A percentile compares a stretch with the other conserved stretches of the same genome.
Evolutionary conservation across 2,113 vertebrate genomes (phyloP).

Genomic region (Ceratotherium simum): DNA sequence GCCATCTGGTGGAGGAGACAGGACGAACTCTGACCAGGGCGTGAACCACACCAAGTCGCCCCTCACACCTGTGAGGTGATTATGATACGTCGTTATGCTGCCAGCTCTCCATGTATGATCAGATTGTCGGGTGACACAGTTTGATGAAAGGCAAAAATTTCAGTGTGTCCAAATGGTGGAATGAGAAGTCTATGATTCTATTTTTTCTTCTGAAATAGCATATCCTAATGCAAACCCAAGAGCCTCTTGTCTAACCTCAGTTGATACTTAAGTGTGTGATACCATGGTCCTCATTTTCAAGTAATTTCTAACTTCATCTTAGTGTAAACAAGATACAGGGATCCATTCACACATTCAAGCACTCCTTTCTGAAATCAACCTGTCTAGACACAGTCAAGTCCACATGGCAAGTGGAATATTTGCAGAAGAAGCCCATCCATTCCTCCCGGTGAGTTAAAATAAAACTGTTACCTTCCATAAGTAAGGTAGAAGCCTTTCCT

Average conservation of each 20-base stretch:
- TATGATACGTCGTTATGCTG: accelerated
- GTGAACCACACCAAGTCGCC: accelerated
- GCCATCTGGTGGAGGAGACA: background rate
- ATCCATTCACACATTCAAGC: background rate
- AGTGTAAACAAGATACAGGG: background rate
- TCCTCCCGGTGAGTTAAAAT: constrained; percentile 78
- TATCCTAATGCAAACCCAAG: background rate
- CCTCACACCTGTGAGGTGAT: background rate
- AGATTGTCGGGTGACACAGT: constrained; percentile 46
- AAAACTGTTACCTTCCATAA: background rate
- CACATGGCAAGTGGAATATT: constrained; percentile 76
- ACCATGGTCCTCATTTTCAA: constrained; percentile 68
- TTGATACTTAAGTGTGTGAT: background rate
- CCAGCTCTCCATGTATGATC: background rate
- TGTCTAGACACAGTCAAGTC: constrained; percentile 54
- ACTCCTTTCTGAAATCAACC: background rate
- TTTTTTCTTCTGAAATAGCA: background rate
- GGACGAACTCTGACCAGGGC: background rate
- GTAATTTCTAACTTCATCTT: constrained; percentile 37
- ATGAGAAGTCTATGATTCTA: background rate
- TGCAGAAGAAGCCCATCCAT: constrained; percentile 63
- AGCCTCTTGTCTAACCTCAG: background rate
- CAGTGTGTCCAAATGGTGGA: constrained; percentile 47
- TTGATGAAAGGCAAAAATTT: constrained; percentile 74
- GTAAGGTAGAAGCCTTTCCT: background rate